Base-by-base conservation (phyloP, 2,888 invertebrate genomes). In the Cheilosia grossa region DNA sequence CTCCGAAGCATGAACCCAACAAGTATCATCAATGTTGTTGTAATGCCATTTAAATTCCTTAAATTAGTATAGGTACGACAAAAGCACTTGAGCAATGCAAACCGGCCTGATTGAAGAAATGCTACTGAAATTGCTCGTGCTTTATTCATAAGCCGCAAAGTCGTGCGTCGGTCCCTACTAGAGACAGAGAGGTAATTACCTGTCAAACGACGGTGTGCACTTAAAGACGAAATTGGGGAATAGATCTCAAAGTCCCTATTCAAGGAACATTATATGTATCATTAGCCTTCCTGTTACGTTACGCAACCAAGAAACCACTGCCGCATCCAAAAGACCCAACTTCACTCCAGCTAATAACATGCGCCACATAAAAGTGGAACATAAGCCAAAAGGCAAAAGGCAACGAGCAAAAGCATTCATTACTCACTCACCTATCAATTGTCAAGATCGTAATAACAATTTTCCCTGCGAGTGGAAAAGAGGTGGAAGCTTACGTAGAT, bases 401-500 rank as follows among this genome's bases (percentile, higher is more conserved):
- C 51, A 47, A 21, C 47, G 17, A 24, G 44, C 66, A 40, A 59
- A 49, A 66, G 73, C 82, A 83, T 69, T 79, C 79, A 83, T 83
- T 83, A 74, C 69, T 79, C 79, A 74, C 79, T 79, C 79, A 74
- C 79, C 82, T 67, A 73, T 83, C 82, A 83, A 79, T 74, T 83
- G 73, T 74, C 79, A 83, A 64, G 79, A 79, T 69, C 64, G 79
- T 64, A 69, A 69, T 69, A 73, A 83, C 79, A 73, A 79, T 83
- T 83, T 83, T 79, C 79, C 69, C 79, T 69, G 30, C 64, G 42
- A 79, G 21, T 19, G 51, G 15, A 33, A 54, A 33, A 30, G 24
- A 58, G 44, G 27, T 21, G 51, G 59, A 49, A 37, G 40, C 54
- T 56, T 2, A 30, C 9, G 0, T 9, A 30, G 15, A 6, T 40